These are phyloP conservation scores for Agrilus cyanescens DNA, from an alignment of 2,888 invertebrate genomes.

Conservation along the genomic window DNA sequence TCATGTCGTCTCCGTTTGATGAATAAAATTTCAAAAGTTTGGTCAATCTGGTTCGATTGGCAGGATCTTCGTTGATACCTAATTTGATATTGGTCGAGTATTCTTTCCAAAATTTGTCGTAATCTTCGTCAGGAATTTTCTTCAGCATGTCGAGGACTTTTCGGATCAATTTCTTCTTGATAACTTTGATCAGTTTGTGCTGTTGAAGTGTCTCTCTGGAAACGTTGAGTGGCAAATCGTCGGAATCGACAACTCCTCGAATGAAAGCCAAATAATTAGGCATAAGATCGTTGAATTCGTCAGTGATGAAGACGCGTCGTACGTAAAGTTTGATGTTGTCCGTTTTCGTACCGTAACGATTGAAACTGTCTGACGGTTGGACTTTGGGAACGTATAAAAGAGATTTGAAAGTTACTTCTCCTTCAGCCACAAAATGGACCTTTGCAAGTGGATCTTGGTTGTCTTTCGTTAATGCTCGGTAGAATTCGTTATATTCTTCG, in stretches of 20 bases:
- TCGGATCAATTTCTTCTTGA: slow-evolving; percentile 96
- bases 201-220: slow-evolving; percentile 97
- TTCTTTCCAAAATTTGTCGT: slow-evolving; percentile 96
- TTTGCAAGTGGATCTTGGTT: slow-evolving; percentile 69
- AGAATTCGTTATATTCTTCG: slow-evolving; percentile 90
- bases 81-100: slow-evolving; percentile 78
- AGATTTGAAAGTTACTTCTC: slow-evolving; percentile 97
- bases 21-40: slow-evolving; percentile 88
- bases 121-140: slow-evolving; percentile 83
- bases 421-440: slow-evolving; percentile 96
- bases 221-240: slow-evolving; percentile 96
- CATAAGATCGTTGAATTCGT: slow-evolving; percentile 99
- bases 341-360: slow-evolving; percentile 86
- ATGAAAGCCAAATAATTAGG: slow-evolving; percentile 94
- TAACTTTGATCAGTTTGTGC: slow-evolving; percentile 96
- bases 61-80: slow-evolving; percentile 95
- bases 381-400: slow-evolving; percentile 85
- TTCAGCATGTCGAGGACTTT: slow-evolving; percentile 98
- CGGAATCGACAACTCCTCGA: slow-evolving; percentile 95
- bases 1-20: slow-evolving; percentile 56
- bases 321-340: slow-evolving; percentile 97
- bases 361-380: slow-evolving; percentile 89
- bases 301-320: slow-evolving; percentile 96
- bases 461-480: slow-evolving; percentile 90
- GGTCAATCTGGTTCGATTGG: slow-evolving; percentile 89